Conservation (phyloP, 2,888 invertebrate genomes). For the Acanthosepion lycidas region DNA sequence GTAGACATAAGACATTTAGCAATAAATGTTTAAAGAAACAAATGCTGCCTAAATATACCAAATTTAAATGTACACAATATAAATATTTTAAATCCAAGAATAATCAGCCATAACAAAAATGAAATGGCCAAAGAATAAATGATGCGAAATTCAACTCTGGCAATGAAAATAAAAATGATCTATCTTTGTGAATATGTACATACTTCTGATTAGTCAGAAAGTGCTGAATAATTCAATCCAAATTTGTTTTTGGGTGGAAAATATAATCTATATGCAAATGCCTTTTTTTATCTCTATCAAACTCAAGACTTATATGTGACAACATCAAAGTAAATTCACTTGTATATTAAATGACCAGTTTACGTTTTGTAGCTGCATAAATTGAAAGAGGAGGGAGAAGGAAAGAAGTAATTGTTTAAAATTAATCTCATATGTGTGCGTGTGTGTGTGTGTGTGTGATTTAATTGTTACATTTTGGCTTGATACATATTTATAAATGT, state of each 20-base stretch:
- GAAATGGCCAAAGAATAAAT: background rate
- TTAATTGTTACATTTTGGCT: too few relatives aligned
- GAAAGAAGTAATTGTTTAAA: background rate
- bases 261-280: constrained; percentile 12
- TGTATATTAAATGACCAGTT: background rate
- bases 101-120: background rate
- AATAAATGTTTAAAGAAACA: too few relatives aligned
- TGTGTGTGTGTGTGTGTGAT: background rate
- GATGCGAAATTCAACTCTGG: background rate
- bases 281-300: background rate
- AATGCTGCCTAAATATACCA: too few relatives aligned
- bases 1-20: too few relatives aligned
- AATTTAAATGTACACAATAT: too few relatives aligned
- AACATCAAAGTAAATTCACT: background rate
- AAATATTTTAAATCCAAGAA: too few relatives aligned
- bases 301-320: background rate
- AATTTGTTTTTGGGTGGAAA: background rate
- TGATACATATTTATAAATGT: constrained; percentile 11
- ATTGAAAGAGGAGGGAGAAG: background rate
- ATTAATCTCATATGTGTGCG: background rate
- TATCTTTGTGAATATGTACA: constrained; percentile 13
- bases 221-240: background rate
- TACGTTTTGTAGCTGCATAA: constrained; percentile 4
- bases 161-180: background rate
- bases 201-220: background rate